These are phyloP conservation scores for Hippocampus kuda DNA, from an alignment of 2,797 vertebrate genomes.

Conservation along the genomic window DNA sequence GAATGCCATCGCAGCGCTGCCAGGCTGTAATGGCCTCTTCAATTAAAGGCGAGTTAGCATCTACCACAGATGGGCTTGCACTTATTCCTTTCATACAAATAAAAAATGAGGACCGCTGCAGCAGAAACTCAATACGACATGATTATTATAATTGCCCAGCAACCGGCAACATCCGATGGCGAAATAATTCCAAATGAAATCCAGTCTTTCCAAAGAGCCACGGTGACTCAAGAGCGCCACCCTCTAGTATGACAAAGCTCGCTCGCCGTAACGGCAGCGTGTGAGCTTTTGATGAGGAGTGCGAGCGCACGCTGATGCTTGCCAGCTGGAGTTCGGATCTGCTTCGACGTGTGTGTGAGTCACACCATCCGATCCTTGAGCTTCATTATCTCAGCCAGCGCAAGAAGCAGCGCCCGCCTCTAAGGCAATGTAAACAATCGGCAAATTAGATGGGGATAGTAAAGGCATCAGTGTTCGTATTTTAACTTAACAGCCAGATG, in stretches of 20 bases:
- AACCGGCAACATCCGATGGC: constrained; percentile 8
- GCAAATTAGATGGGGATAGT: constrained; percentile 3
- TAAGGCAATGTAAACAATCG: constrained; percentile 22
- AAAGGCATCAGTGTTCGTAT: not conserved
- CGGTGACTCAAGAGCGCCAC: constrained; percentile 32
- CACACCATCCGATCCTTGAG: constrained; percentile 22
- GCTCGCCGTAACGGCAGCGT: constrained; percentile 30
- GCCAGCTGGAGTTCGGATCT: constrained; percentile 40
- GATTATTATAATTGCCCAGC: constrained; percentile 11
- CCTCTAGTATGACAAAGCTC: constrained; percentile 18
- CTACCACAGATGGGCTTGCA: constrained; percentile 3
- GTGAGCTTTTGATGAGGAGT: constrained; percentile 42
- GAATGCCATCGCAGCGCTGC: constrained; percentile 34
- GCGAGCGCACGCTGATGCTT: constrained; percentile 43
- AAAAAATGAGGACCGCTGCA: constrained; percentile 4
- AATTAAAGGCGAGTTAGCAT: constrained; percentile 31
- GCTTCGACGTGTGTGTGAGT: constrained; percentile 41
- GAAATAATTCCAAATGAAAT: not conserved
- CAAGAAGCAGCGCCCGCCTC: constrained; percentile 15
- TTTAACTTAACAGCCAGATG: not conserved
- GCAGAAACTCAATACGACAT: constrained; percentile 6
- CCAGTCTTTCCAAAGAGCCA: constrained; percentile 21
- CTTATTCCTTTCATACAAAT: constrained; percentile 15
- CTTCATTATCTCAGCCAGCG: constrained; percentile 13
- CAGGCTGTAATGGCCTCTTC: constrained; percentile 29